A percentile compares a stretch with the other conserved stretches of the same genome.
These are phyloP conservation scores for Whitmania pigra DNA, from an alignment of 1,140 invertebrate genomes.

Conservation along the genomic window DNA sequence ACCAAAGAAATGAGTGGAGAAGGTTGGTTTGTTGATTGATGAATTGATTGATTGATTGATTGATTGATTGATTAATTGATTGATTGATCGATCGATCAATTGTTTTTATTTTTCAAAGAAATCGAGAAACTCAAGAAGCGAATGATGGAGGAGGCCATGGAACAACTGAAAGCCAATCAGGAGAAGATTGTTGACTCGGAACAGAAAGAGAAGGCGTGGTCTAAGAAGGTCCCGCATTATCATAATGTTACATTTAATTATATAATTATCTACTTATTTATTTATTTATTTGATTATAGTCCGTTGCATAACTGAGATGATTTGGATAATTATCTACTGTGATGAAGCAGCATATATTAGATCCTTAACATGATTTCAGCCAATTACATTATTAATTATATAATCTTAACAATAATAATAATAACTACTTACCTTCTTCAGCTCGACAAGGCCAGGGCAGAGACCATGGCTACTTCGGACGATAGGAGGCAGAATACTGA, in stretches of 20 bases:
- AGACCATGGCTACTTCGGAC: conserved; percentile 7
- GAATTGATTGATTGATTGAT: not conserved
- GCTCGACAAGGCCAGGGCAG: conserved; percentile 25
- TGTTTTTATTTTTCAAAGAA: conserved; percentile 28
- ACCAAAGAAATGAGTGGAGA: conserved; percentile 32
- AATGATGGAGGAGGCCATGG: conserved; percentile 41
- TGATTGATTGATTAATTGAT: conserved; percentile 8
- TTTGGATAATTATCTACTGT: not conserved
- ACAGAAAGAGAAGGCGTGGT: conserved; percentile 25
- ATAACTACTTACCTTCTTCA: conserved; percentile 12
- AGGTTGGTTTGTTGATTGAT: conserved; percentile 27
- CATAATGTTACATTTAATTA: conserved; percentile 5
- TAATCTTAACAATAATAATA: not conserved
- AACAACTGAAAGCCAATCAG: conserved; percentile 40
- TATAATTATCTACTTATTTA: not conserved
- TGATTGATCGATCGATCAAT: conserved; percentile 7
- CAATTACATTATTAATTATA: not conserved
- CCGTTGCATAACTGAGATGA: no score
- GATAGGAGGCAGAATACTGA: conserved; percentile 30
- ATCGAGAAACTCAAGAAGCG: conserved; percentile 35
- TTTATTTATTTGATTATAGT: no score
- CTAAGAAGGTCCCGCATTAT: no score
- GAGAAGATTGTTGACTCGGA: conserved; percentile 30
- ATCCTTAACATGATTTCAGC: no score
- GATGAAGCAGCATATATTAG: not conserved